Base-by-base conservation (phyloP, 2,888 invertebrate genomes). In the Muschampia plurimacula region DNA sequence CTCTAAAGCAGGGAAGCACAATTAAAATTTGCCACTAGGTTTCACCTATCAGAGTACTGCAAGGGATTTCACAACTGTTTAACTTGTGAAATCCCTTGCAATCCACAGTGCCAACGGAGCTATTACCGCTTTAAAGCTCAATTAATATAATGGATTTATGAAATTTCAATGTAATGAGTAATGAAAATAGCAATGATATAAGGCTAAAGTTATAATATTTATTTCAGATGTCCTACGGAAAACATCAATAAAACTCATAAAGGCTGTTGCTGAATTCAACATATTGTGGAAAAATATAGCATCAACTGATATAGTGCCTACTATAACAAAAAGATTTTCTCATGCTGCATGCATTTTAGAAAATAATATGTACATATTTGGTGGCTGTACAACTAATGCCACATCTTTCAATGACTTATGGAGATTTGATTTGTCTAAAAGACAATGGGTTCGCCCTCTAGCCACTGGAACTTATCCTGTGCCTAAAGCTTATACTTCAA, bases 361-460 rank as follows among this genome's bases (percentile, higher is more conserved):
- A 76, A 97, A 98, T 87, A 97, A 96, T 5, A 98, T 99, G 97
- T 99, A 98, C 85, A 96, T 99, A 64, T 99, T 99, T 95, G 99
- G 99, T 46, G 99, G 99, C 8, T 99, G 99, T 82, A 99, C 99
- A 12, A 97, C 97, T 52, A 97, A 97, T 70, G 97, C 97, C 82
- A 99, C 99, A 28, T 98, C 99, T 13, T 99, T 99, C 84, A 99
- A 99, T 93, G 99, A 99, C 93, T 95, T 99, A 46, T 99, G 99
- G 99, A 95, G 96, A 77, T 96, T 99, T 88, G 98, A 99, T 93
- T 95, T 99, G 75, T 97, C 97, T 0, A 96, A 96, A 64, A 95
- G 98, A 81, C 95, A 96, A 79, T 99, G 99, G 99, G 95, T 97
- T 28, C 95, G 98, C 77, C 97, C 97, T 0, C 89, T 97, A 62